These are phyloP conservation scores for Eupithecia centaureata DNA, from an alignment of 2,888 invertebrate species.

Conservation along the genomic window DNA sequence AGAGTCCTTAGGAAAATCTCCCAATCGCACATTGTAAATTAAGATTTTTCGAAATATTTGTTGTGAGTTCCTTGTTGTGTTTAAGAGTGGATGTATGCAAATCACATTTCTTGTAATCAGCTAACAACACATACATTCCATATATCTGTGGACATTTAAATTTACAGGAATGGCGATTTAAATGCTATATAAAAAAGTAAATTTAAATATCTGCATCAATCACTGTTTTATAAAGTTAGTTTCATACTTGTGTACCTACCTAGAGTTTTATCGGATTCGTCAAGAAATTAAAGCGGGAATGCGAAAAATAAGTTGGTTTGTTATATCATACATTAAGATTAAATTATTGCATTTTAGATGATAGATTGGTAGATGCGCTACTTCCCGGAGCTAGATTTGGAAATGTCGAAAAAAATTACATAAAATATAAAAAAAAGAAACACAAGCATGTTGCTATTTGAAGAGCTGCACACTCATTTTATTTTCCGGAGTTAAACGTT, in stretches of 20 bases:
- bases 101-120: constrained; percentile 44
- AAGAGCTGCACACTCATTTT: constrained; percentile 83
- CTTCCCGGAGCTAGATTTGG: constrained; percentile 74
- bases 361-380: constrained; percentile 84
- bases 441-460: constrained; percentile 78
- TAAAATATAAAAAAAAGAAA: constrained; percentile 59
- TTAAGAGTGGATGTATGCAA: constrained; percentile 54
- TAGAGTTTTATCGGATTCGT: constrained; percentile 60
- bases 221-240: constrained; percentile 51
- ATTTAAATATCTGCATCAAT: constrained; percentile 54
- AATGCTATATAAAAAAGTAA: constrained; percentile 41
- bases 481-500: constrained; percentile 76
- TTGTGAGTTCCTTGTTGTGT: constrained; percentile 44
- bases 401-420: constrained; percentile 57
- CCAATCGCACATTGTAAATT: constrained; percentile 65
- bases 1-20: constrained; percentile 72
- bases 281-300: constrained; percentile 55
- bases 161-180: constrained; percentile 45
- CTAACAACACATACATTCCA: constrained; percentile 61
- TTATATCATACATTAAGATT: constrained; percentile 54
- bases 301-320: constrained; percentile 54
- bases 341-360: constrained; percentile 72
- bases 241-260: constrained; percentile 56
- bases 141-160: constrained; percentile 56
- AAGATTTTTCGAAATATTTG: constrained; percentile 58